A percentile compares a stretch with the other conserved stretches of the same genome.
phyloP scores from a whole-genome alignment of 2,797 vertebrate genomes.

The Potorous gilbertii region DNA sequence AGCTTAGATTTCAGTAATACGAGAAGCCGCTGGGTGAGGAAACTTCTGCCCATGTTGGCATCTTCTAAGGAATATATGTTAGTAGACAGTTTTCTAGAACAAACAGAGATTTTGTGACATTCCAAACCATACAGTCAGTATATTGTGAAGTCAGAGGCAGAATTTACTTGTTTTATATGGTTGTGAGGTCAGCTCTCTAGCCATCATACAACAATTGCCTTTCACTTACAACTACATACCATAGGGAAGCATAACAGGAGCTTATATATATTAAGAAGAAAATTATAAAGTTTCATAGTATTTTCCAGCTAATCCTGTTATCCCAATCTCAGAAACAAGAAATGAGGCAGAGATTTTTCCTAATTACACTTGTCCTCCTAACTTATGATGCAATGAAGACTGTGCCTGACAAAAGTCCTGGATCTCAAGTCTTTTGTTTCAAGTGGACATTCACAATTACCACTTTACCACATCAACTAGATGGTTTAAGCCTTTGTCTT shows the following conservation, averaged over 20 bases:
- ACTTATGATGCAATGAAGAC: background rate
- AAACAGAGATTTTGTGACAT: background rate
- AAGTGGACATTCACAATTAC: background rate
- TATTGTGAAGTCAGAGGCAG: background rate
- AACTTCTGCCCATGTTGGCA: background rate
- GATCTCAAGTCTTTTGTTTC: background rate
- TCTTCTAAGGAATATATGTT: background rate
- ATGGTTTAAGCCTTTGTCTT: background rate
- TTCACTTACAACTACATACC: background rate
- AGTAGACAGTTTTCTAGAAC: background rate
- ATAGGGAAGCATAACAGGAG: background rate
- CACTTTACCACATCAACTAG: background rate
- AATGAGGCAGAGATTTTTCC: background rate
- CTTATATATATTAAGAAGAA: background rate
- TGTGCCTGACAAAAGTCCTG: background rate
- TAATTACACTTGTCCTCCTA: background rate
- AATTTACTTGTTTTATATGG: background rate
- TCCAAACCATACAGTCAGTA: background rate
- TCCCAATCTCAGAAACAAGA: background rate
- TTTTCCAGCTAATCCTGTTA: background rate
- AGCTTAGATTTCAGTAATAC: background rate
- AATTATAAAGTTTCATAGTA: background rate
- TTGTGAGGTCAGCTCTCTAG: background rate
- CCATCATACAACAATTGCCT: background rate
- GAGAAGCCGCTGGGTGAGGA: background rate